phyloP scores from a whole-genome alignment of 2,113 vertebrate species.

The Prochilodus magdalenae region DNA sequence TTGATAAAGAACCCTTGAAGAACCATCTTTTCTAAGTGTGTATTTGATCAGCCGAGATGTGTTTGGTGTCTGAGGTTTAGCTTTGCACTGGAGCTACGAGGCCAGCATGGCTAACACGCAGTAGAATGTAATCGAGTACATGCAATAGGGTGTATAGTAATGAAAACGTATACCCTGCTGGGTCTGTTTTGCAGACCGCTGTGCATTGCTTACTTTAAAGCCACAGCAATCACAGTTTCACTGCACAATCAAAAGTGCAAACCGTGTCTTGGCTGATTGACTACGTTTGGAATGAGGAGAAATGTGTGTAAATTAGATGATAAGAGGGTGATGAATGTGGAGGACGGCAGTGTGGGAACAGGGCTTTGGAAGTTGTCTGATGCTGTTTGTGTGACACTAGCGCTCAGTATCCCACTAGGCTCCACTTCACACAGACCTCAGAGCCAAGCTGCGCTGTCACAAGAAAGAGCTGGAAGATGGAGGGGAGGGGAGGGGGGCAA shows the following conservation, averaged over 20 bases:
- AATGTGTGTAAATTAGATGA: not conserved
- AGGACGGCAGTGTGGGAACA: not conserved
- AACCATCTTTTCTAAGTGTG: no score
- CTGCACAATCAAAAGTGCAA: not conserved
- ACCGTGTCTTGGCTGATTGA: not conserved
- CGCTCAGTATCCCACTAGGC: conserved; percentile 72
- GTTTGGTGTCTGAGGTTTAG: no score
- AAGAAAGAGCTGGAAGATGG: not conserved
- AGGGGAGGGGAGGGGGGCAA: not conserved
- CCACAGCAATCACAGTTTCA: no score
- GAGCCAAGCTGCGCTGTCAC: conserved; percentile 46
- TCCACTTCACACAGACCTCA: conserved; percentile 16
- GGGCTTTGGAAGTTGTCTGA: conserved; percentile 59
- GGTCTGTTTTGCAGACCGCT: no score
- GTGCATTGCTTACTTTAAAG: no score
- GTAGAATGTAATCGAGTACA: no score
- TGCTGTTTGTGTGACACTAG: conserved; percentile 70
- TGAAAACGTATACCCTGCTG: no score
- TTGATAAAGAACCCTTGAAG: no score
- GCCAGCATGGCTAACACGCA: no score
- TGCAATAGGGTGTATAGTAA: no score
- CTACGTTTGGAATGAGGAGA: not conserved
- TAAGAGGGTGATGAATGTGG: not conserved
- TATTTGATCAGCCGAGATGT: no score
- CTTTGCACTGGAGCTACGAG: no score